Base-by-base conservation (phyloP, 1,140 invertebrate species). In the Drosophila setifemur region DNA sequence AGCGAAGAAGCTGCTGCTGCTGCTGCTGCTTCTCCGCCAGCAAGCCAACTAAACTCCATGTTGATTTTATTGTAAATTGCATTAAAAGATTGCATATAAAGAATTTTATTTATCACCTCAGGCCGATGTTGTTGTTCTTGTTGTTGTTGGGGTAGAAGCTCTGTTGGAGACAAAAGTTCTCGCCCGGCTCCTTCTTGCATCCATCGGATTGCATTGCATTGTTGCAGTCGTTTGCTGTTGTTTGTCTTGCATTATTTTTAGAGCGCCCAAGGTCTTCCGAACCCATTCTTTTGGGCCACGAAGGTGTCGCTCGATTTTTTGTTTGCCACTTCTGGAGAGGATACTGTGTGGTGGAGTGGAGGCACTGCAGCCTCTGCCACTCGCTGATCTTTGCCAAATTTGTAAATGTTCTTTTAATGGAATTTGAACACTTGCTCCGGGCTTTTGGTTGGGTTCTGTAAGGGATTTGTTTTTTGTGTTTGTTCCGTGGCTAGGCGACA, bases 71-170 rank as follows among this genome's bases (percentile, higher is more conserved):
- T 87, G 82, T 87, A 87, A 87, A 87, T 87, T 87, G 75, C 85
- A 79, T 88, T 78, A 88, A 85, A 77, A 85, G 78, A 88, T 88
- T 88, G 78, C 73, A 86, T 86, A 82, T 89, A 89, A 89, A 89
- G 75, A 89, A 88, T 85, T 89, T 89, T 89, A 89, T 89, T 89
- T 89, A 89, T 89, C 87, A 89, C 87, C 82, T 73, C 44, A 53
- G 79, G 88, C n/a, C n/a, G n/a, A n/a, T n/a, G n/a, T n/a, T n/a
- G n/a, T n/a, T n/a, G n/a, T n/a, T n/a, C n/a, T n/a, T n/a, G n/a
- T n/a, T n/a, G n/a, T 85, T 89, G 82, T 88, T 89, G 77, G 83
- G 71, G 87, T 87, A n/a, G n/a, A 89, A 89, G 88, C 87, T 82
- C 81, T 88, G 87, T 89, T 87, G 87, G 87, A 89, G 87, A 89